Conservation (phyloP, 1,140 invertebrate genomes). For the Zaprionus africanus region DNA sequence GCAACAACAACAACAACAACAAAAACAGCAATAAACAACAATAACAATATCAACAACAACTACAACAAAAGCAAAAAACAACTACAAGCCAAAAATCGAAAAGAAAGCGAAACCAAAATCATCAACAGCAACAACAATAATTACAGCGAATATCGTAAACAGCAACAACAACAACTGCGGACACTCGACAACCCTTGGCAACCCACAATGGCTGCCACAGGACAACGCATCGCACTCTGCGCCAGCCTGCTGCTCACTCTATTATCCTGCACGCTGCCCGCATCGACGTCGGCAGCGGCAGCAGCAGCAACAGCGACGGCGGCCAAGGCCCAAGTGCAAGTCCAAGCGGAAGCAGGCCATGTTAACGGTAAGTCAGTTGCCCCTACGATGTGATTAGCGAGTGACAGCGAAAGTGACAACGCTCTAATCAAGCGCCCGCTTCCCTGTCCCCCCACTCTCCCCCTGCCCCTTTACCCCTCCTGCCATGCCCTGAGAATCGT, state of each 20-base stretch:
- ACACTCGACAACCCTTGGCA: background rate
- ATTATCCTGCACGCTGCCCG: conserved; percentile 16
- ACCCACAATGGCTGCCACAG: conserved; percentile 1
- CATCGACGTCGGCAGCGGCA: too few species aligned
- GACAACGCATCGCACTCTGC: background rate
- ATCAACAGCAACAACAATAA: conserved; percentile 2
- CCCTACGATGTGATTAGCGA: conserved; percentile 57
- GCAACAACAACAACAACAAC: conserved; percentile 16
- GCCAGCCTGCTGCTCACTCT: conserved; percentile 35
- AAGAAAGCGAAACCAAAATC: conserved; percentile 16
- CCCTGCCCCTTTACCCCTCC: background rate
- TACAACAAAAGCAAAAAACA: conserved; percentile 6
- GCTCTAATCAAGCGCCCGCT: background rate
- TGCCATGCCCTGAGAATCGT: conserved; percentile 16
- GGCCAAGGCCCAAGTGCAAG: conserved; percentile 54
- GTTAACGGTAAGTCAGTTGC: conserved; percentile 56
- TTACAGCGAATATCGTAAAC: conserved; percentile 5
- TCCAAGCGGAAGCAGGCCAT: conserved; percentile 56
- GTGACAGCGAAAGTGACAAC: conserved; percentile 65
- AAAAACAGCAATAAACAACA: conserved; percentile 8
- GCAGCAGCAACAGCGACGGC: background rate
- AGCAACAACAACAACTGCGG: background rate
- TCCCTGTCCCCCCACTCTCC: background rate
- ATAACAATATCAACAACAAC: background rate
- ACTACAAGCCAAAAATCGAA: conserved; percentile 5